Percentiles rank a stretch among this genome's conserved stretches.
These are phyloP conservation scores for Smutsia temminckii DNA, from an alignment of 2,797 vertebrate species.

Conservation along the genomic window DNA sequence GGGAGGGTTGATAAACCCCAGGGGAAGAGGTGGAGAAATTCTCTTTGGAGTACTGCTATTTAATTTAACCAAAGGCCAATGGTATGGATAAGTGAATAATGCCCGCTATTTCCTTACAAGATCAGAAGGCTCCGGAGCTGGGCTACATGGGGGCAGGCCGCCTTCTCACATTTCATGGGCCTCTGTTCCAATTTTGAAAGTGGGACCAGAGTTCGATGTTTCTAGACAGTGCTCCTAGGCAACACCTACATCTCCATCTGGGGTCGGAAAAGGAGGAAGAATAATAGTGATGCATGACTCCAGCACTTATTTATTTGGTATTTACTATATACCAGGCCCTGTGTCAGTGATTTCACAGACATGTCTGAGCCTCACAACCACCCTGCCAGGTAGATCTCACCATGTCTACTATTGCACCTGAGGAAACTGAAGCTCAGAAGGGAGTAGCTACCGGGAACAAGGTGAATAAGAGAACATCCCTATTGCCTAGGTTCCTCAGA, in stretches of 20 bases:
- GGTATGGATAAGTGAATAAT: background rate
- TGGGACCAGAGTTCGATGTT: background rate
- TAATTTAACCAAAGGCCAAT: background rate
- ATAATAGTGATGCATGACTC: background rate
- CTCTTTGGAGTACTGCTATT: background rate
- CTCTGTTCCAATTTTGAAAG: background rate
- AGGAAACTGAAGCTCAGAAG: background rate
- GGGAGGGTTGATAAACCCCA: background rate
- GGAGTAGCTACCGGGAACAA: background rate
- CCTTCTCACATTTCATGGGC: background rate
- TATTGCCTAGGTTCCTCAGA: background rate
- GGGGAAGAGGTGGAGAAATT: background rate
- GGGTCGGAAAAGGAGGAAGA: background rate
- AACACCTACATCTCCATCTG: background rate
- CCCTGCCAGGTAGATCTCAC: background rate
- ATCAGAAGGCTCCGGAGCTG: background rate
- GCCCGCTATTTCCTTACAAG: background rate
- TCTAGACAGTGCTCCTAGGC: background rate
- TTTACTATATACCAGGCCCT: background rate
- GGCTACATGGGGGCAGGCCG: rapidly evolving
- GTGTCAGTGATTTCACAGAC: background rate
- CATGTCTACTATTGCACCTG: background rate
- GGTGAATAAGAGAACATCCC: background rate
- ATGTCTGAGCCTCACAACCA: background rate
- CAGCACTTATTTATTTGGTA: background rate